Evolutionary conservation across 2,888 invertebrate species (phyloP), one percentile per base, ranked within the genome.

Genomic region (Acrocyrtus sp.): DNA sequence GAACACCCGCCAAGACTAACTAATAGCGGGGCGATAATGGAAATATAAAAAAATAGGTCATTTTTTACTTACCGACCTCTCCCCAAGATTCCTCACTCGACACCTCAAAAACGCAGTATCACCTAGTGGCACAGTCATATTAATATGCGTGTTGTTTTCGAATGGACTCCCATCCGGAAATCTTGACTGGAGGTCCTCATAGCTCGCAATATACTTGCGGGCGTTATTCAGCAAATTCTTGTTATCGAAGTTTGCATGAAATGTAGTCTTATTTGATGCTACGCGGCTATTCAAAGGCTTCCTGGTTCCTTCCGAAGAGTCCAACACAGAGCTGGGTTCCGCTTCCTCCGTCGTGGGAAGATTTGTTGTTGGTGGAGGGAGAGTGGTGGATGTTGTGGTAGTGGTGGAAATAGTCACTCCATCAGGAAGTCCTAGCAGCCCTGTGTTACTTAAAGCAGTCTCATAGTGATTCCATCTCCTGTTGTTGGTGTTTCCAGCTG

Each of bases 51-150:
- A n/a, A n/a, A n/a, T n/a, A n/a, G n/a, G n/a, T n/a, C n/a, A n/a
- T n/a, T n/a, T n/a, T n/a, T n/a, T n/a, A 50, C 68, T 68, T 82
- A 90, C 90, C 82, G 90, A 90, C 83, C 92, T 86, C 84, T 93
- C 92, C 80, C 90, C 90, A 78, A 91, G 88, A 85, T 89, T 88
- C 72, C 91, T 88, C 83, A 92, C 92, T 83, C 91, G 90, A 85
- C 93, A 93, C 84, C 92, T 92, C 81, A 93, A 88, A 85, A 90
- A 92, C 78, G 92, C 92, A 45, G 90, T 90, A 66, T 90, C 89
- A 57, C 92, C 93, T 75, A 92, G 87, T 85, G 92, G 92, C 80
- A 89, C 92, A 56, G 91, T 89, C 79, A 91, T 89, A 84, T 92
- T 91, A 81, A 90, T 90, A 77, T 89, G 88, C 69, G 92, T 91